Conservation (phyloP, 1,140 invertebrate species). For the Paralvinella palmiformis region DNA sequence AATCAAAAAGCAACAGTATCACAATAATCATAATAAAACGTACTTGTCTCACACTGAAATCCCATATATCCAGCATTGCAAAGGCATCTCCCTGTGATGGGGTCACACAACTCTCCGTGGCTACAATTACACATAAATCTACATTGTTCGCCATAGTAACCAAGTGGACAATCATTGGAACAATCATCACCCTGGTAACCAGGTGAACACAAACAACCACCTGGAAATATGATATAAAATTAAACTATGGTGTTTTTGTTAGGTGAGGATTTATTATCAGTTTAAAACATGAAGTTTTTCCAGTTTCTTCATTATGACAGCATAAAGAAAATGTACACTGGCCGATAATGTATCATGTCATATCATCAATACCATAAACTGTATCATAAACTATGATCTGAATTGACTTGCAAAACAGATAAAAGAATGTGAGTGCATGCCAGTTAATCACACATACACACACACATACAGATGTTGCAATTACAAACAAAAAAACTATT, state of each 20-base stretch:
- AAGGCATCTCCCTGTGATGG: constrained; percentile 17
- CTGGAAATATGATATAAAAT: constrained; percentile 2
- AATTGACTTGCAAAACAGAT: too few relatives aligned
- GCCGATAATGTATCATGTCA: not conserved
- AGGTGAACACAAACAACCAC: constrained; percentile 8
- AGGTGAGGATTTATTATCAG: not conserved
- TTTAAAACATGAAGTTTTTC: not conserved
- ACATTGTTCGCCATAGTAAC: constrained; percentile 23
- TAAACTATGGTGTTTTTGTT: not conserved
- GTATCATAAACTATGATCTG: too few relatives aligned
- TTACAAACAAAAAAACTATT: too few relatives aligned
- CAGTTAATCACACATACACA: too few relatives aligned
- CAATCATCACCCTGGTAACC: constrained; percentile 12
- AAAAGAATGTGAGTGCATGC: too few relatives aligned
- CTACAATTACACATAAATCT: constrained; percentile 19
- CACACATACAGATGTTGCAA: too few relatives aligned
- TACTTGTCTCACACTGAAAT: not conserved
- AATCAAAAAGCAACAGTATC: not conserved
- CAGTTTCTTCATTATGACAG: not conserved
- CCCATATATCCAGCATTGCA: constrained; percentile 4
- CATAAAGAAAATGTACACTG: not conserved
- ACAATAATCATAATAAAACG: not conserved
- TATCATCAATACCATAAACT: too few relatives aligned
- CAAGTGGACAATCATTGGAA: constrained; percentile 18
- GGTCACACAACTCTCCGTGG: constrained; percentile 21